phyloP scores from a whole-genome alignment of 37 sponge, comb jelly and placozoan species.

The Lycopodina hypogea region DNA sequence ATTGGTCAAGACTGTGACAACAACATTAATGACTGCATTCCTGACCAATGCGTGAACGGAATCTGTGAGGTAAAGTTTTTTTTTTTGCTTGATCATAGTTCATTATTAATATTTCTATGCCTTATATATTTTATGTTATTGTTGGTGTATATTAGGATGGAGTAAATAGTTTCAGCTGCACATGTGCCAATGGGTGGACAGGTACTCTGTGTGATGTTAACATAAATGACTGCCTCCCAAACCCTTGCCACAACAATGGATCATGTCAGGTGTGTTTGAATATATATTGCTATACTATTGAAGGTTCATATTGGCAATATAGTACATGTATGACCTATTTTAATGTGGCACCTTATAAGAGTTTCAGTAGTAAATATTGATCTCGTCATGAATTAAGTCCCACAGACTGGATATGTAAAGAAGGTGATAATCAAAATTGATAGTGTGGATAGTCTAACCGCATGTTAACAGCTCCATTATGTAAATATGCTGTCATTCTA shows the following conservation, averaged over 20 bases:
- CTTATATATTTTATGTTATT: neutral
- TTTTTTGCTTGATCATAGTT: neutral
- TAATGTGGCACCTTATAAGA: no score
- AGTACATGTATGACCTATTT: no score
- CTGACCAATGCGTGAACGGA: conserved; percentile 55
- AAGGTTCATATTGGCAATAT: no score
- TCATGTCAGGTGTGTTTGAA: neutral
- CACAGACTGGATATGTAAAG: no score
- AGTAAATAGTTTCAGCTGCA: neutral
- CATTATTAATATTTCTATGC: neutral
- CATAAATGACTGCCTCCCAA: conserved; percentile 39
- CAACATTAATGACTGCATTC: conserved; percentile 57
- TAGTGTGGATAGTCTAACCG: no score
- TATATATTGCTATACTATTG: no score
- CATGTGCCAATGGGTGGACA: conserved; percentile 38
- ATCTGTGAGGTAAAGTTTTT: conserved; percentile 17
- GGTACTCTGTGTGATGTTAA: conserved; percentile 42
- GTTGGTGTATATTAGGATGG: neutral
- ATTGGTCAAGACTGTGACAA: conserved; percentile 59
- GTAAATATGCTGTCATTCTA: no score
- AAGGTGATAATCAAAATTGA: no score
- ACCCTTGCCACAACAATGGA: neutral
- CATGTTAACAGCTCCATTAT: no score
- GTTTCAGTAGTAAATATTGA: no score
- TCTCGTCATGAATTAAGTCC: no score